Percentiles rank a stretch among this genome's conserved stretches.
Conservation (phyloP, 1,140 invertebrate genomes). For the Drosophila murphyi region DNA sequence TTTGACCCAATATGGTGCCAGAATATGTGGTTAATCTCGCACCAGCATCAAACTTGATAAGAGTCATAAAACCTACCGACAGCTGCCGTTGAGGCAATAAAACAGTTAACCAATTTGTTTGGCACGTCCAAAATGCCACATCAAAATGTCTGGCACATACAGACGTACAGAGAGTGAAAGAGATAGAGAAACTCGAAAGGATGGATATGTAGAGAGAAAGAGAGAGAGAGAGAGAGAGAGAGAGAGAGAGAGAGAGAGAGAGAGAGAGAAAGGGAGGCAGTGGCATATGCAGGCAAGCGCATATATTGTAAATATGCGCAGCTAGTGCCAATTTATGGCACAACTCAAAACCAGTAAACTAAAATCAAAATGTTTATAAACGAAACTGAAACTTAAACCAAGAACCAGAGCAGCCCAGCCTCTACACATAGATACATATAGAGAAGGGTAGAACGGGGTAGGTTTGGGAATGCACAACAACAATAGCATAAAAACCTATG, state of each 20-base stretch:
- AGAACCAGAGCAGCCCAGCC: background rate
- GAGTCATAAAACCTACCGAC: slow-evolving; percentile 9
- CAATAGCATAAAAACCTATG: slow-evolving; percentile 55
- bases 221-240: no score
- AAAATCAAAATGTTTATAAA: slow-evolving; percentile 56
- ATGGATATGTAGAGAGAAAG: background rate
- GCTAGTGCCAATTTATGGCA: slow-evolving; percentile 59
- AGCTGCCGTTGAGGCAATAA: slow-evolving; percentile 22
- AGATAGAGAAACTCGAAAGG: background rate
- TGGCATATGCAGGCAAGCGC: slow-evolving; percentile 2
- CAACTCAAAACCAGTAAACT: slow-evolving; percentile 60
- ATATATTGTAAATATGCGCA: slow-evolving; percentile 59
- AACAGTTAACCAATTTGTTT: slow-evolving; percentile 30
- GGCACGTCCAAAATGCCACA: slow-evolving; percentile 14
- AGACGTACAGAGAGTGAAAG: background rate
- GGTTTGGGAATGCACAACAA: slow-evolving; percentile 8
- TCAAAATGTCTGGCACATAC: slow-evolving; percentile 9
- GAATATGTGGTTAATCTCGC: background rate
- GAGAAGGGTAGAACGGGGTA: background rate
- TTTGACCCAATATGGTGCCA: background rate
- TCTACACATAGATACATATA: background rate
- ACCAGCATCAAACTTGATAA: background rate
- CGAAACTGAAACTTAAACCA: slow-evolving; percentile 39
- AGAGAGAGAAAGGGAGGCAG: background rate
- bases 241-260: slow-evolving; percentile 13